These are phyloP conservation scores for Agapornis canus DNA, from an alignment of 2,797 vertebrate genomes.

Conservation along the genomic window DNA sequence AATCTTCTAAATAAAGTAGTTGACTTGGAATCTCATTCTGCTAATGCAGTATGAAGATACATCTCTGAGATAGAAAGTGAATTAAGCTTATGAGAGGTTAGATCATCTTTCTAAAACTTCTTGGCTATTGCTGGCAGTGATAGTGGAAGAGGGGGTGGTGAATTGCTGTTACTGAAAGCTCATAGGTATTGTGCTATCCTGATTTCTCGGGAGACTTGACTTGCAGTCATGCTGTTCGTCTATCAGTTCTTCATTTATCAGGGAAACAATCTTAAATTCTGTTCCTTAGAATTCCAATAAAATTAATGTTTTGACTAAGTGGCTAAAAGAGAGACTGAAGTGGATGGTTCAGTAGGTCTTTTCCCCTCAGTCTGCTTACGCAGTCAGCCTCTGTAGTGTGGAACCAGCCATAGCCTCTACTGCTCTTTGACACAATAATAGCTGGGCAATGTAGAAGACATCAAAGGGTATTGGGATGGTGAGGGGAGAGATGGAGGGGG, in stretches of 20 bases:
- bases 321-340: not conserved
- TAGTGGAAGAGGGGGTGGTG: not conserved
- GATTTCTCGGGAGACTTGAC: not conserved
- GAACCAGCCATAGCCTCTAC: not conserved
- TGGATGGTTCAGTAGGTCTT: not conserved
- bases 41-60: not conserved
- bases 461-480: not conserved
- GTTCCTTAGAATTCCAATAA: not conserved
- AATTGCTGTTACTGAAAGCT: not conserved
- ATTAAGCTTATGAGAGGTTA: not conserved
- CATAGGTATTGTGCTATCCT: not conserved
- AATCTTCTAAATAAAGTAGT: not conserved
- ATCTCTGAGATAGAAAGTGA: not conserved
- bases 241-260: not conserved
- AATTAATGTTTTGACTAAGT: not conserved
- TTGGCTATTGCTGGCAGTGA: not conserved
- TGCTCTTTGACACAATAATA: not conserved
- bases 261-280: not conserved
- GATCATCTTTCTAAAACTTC: not conserved
- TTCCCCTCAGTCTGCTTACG: not conserved
- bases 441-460: not conserved
- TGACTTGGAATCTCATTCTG: not conserved
- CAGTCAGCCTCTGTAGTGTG: not conserved
- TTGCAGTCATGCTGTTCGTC: not conserved
- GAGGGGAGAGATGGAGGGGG: not conserved